Base-by-base conservation (phyloP, 2,113 vertebrate species). In the Rana temporaria region DNA sequence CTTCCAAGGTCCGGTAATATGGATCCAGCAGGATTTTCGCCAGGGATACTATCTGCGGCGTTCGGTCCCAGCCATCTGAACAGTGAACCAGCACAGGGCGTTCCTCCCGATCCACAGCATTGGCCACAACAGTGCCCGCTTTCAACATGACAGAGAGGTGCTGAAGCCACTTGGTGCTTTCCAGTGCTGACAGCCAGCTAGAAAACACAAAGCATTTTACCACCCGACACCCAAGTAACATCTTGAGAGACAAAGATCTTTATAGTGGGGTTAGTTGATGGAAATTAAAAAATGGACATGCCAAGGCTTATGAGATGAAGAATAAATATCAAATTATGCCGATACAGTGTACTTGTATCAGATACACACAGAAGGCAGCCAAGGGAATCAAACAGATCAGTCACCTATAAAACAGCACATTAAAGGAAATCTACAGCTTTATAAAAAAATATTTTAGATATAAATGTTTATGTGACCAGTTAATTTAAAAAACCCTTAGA, bases 81-180 rank as follows among this genome's bases (percentile, higher is more conserved):
- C 98, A 99, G 85, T 99, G 98, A 5, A 99, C 97, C 86, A 99
- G 89, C 85, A 98, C 98, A 0, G 98, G 96, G 12, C 98, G 95
- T 2, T 96, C 96, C 11, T 99, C 98, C 59, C 97, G 93, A 88
- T 98, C 97, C 7, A 99, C 92, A 0, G 97, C 96, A 14, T 93
- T 96, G 78, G 97, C 95, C 86, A 99, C 98, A 78, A 99, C 89
- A 76, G 96, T 94, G 16, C 97, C 97, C 0, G 98, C 96, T 88
- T 99, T 99, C 81, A 99, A 90, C 98, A 99, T 98, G 88, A 98
- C 92, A 0, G 98, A 99, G 72, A 99, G 92, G 86, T 99, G 98
- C 91, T 99, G 98, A 86, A 99, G 92, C 98, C 98, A 99, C 78
- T 97, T 98, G 79, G 98, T 99, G 87, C 95, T 99, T 90, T 99